Evolutionary conservation across 2,113 vertebrate species (phyloP).

Genomic region (Podiceps cristatus): DNA sequence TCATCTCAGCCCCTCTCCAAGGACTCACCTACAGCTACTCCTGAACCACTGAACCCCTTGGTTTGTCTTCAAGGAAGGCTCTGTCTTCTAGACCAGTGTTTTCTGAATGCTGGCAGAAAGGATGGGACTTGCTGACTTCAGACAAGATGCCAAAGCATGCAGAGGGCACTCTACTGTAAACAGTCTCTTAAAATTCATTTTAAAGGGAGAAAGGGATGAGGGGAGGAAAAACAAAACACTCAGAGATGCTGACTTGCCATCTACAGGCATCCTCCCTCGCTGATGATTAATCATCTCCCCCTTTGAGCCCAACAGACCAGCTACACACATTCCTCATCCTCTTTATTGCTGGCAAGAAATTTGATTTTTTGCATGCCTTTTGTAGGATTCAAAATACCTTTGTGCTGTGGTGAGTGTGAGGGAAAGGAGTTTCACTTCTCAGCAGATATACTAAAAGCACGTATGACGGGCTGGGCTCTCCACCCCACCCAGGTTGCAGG

Average conservation of each 20-base stretch:
- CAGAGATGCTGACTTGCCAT: constrained; percentile 49
- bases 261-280: constrained; percentile 40
- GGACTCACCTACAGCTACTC: neutral
- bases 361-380: constrained; percentile 46
- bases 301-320: neutral
- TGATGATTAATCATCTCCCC: constrained; percentile 32
- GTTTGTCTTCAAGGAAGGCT: neutral
- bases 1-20: neutral
- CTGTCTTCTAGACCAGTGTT: neutral
- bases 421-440: constrained; percentile 9
- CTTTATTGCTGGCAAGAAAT: constrained; percentile 5
- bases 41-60: neutral
- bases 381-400: constrained; percentile 34
- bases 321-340: constrained; percentile 51
- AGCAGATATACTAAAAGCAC: neutral
- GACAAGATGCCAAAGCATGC: constrained; percentile 16
- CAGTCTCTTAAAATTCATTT: constrained; percentile 30
- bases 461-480: neutral
- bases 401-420: constrained; percentile 12
- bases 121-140: constrained; percentile 10
- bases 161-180: constrained; percentile 1
- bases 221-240: constrained; percentile 52
- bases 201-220: neutral
- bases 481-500: neutral
- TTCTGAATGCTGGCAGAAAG: constrained; percentile 1